A percentile compares a stretch with the other conserved stretches of the same genome.
phyloP scores from a whole-genome alignment of 2,797 vertebrate genomes.

The Eulemur mongoz region DNA sequence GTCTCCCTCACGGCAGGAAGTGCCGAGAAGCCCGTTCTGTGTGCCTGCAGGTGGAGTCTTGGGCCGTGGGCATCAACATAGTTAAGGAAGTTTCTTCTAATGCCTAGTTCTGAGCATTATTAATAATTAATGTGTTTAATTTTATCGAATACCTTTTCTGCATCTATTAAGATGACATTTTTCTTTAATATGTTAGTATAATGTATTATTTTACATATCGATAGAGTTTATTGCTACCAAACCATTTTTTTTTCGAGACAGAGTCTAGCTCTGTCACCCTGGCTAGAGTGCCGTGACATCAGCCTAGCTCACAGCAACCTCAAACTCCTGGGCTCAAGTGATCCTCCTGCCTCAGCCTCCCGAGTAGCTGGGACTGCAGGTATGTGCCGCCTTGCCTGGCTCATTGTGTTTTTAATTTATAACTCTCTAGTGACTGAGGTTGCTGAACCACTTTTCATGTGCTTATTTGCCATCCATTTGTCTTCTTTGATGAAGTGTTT shows the following conservation, averaged over 20 bases:
- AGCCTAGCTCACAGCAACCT: neutral
- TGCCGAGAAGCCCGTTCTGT: neutral
- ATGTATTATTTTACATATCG: neutral
- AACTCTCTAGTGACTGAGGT: no score
- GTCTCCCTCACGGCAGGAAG: neutral
- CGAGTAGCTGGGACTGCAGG: neutral
- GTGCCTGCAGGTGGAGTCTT: neutral
- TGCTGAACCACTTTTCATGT: no score
- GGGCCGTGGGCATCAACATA: rapidly evolving
- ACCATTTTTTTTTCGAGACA: neutral
- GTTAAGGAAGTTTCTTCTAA: neutral
- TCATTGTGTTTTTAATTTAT: neutral
- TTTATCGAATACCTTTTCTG: neutral
- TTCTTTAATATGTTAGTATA: neutral
- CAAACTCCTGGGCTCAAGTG: neutral
- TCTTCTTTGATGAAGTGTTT: no score
- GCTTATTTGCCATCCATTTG: no score
- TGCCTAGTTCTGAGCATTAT: neutral
- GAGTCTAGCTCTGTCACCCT: neutral
- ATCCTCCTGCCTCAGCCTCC: neutral
- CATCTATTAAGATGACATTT: neutral
- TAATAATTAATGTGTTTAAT: neutral
- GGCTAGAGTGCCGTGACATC: neutral
- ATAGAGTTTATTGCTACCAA: neutral
- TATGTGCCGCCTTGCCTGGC: neutral